Conservation (phyloP, 2,888 invertebrate species). For the Abrostola triplasia region DNA sequence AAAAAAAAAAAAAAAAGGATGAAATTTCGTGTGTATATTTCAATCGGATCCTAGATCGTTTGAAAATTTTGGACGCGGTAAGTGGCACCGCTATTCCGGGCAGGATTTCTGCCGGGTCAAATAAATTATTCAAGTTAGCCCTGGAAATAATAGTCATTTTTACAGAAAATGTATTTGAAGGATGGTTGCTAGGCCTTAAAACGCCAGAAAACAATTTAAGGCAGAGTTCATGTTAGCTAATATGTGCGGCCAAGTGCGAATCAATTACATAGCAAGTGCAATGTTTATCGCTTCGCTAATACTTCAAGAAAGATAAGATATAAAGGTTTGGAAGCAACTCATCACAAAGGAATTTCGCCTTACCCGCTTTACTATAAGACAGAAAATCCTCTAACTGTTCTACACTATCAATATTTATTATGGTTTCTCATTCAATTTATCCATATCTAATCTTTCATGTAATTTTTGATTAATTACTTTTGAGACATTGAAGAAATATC, state of each 20-base stretch:
- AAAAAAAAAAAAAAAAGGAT: too few relatives aligned
- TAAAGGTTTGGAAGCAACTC: slow-evolving; percentile 21
- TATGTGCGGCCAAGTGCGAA: slow-evolving; percentile 25
- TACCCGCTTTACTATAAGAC: slow-evolving; percentile 1
- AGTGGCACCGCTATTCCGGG: too few relatives aligned
- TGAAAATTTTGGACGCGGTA: too few relatives aligned
- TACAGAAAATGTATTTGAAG: background rate
- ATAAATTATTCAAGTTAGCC: too few relatives aligned
- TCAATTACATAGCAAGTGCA: slow-evolving; percentile 58
- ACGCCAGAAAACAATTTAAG: background rate
- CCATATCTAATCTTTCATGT: too few relatives aligned
- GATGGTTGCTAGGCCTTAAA: background rate
- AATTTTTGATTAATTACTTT: slow-evolving; percentile 5
- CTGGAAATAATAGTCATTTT: background rate
- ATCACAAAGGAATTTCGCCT: slow-evolving; percentile 46
- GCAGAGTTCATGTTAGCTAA: background rate
- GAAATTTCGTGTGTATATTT: too few relatives aligned
- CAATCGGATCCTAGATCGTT: too few relatives aligned
- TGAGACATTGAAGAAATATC: slow-evolving; percentile 4
- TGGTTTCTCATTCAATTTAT: too few relatives aligned
- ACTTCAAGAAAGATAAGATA: slow-evolving; percentile 58
- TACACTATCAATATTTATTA: background rate
- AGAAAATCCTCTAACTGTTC: slow-evolving; percentile 16
- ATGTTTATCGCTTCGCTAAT: slow-evolving; percentile 57
- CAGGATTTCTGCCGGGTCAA: too few relatives aligned